phyloP scores from a whole-genome alignment of 2,797 vertebrate genomes.

The Cercopithecus mitis region DNA sequence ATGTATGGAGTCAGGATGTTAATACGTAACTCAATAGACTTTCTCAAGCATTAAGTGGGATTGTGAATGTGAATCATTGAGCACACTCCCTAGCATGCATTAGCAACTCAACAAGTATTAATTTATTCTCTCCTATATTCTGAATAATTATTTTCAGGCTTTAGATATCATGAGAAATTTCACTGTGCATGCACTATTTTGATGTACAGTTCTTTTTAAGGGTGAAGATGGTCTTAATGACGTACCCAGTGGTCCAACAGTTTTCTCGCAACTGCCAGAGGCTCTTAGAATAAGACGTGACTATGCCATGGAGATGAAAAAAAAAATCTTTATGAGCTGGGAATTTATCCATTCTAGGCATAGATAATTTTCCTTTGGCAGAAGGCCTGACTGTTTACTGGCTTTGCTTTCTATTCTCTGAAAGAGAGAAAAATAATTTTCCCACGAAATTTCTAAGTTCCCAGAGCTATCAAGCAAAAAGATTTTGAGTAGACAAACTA shows the following conservation, averaged over 20 bases:
- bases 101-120: not conserved
- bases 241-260: not conserved
- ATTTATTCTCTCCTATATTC: not conserved
- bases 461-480: conserved; percentile 32
- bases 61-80: not conserved
- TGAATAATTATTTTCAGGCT: not conserved
- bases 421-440: conserved; percentile 43
- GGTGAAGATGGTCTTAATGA: not conserved
- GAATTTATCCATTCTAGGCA: conserved; percentile 51
- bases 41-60: not conserved
- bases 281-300: conserved; percentile 4
- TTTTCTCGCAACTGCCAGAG: not conserved
- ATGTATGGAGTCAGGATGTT: not conserved
- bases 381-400: conserved; percentile 49
- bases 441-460: conserved; percentile 60
- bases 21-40: not conserved
- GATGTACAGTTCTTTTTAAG: not conserved
- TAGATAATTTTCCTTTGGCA: conserved; percentile 68
- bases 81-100: not conserved
- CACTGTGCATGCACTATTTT: not conserved
- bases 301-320: conserved; percentile 37
- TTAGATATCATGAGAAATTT: not conserved
- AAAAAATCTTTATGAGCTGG: conserved; percentile 16
- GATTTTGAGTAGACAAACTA: conserved; percentile 5
- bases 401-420: conserved; percentile 50